Evolutionary conservation across 2,113 vertebrate species (phyloP), one percentile per base, ranked within the genome.

Genomic region (Apodemus speciosus): DNA sequence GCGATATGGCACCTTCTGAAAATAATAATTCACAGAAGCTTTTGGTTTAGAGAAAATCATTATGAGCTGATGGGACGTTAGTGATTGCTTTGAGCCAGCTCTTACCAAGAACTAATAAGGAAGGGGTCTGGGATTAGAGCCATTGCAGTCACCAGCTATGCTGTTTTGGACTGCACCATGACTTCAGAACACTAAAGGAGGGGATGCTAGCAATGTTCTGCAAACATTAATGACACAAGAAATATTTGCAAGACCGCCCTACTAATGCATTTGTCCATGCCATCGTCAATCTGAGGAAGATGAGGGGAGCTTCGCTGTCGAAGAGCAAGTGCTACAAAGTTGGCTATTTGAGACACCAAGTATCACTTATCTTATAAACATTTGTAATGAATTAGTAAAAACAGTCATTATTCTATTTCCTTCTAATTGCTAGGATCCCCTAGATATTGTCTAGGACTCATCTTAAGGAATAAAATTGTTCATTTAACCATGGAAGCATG

Each of bases 1-100:
- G 49, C 13, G 3, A 91, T 64, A 91, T 0, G 58, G 79, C 73
- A 76, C 1, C 0, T 91, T 80, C 89, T 94, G 79, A 91, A 92
- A 91, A 91, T 84, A 96, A 96, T 72, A 94, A 91, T 69, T 95
- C 92, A 89, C 11, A 53, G 84, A 89, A 51, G 64, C 51, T 32
- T 94, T 60, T 32, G 77, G 90, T 87, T 93, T 91, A 90, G 60
- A 88, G 95, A 92, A 93, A 92, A 95, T 94, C 87, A 72, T 88
- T 89, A 91, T 16, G 0, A 6, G 43, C 13, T 49, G 68, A 81
- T 58, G 64, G 69, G 94, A 87, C 40, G 35, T 83, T 15, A 62
- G 73, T 25, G 79, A 91, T 38, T 38, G 35, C 30, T 79, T 60
- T 62, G 83, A 91, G 94, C 86, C 72, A 69, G 35, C 53, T 86